Base-by-base conservation (phyloP, 2,888 invertebrate species). In the Dryobotodes eremita region DNA sequence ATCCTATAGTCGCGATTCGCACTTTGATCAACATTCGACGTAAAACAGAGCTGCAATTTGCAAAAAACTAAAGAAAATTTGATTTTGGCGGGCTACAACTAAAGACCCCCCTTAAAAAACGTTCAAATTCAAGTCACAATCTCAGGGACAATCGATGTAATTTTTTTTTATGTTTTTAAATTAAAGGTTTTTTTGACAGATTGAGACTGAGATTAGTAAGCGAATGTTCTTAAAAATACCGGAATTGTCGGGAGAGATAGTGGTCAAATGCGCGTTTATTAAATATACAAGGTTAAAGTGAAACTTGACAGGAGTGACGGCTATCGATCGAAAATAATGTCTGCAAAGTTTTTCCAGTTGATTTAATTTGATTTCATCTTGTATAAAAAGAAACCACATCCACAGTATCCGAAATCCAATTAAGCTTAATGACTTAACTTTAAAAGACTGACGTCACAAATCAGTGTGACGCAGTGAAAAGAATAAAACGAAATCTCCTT, bases 401-500 rank as follows among this genome's bases (percentile, higher is more conserved):
- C 89, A 82, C 87, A 88, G 55, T 15, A 80, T 75, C 36, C 88
- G 83, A 91, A 92, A 91, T 90, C 91, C 92, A 89, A 93, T 94
- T 92, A 90, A 91, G 92, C 89, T 88, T 92, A 92, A 92, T 92
- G 93, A 92, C 90, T 92, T 89, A 92, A 93, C 91, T 94, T 92
- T 90, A 92, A 93, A 91, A 91, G 92, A 92, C 75, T 91, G 90
- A 92, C 87, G 89, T 90, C 88, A 86, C 85, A 80, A 88, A 90
- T 87, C 91, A 89, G 89, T 74, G 75, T 84, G 84, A 89, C 88
- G 86, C 90, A 90, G 90, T 83, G 80, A 85, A 90, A 91, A 91
- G 91, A 91, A 89, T 86, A 90, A 90, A 92, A 91, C 86, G 90
- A 89, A 91, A 91, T 91, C 90, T 90, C 87, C 89, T 90, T 89